A percentile compares a stretch with the other conserved stretches of the same genome.
Conservation (phyloP, 2,113 vertebrate genomes). For the Vidua chalybeata region DNA sequence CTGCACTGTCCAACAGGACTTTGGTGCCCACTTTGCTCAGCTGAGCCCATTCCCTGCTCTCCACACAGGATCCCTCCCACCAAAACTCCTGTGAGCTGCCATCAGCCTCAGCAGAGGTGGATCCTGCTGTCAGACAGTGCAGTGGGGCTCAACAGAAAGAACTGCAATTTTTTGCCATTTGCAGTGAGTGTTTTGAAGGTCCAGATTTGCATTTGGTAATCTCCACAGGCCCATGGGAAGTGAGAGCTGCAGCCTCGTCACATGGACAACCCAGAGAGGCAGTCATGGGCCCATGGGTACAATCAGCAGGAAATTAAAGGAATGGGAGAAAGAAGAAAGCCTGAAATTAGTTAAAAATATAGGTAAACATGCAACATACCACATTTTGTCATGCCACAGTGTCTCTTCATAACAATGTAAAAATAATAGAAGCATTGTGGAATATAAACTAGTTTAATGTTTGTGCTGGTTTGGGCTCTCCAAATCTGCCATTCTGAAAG, state of each 20-base stretch:
- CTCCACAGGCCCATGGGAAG: not conserved
- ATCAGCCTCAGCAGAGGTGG: not conserved
- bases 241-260: not conserved
- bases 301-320: not conserved
- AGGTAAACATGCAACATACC: not conserved
- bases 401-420: slow-evolving; percentile 25
- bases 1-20: not conserved
- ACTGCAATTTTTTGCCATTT: not conserved
- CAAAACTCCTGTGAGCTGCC: not conserved
- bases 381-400: slow-evolving; percentile 15
- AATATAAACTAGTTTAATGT: slow-evolving; percentile 56
- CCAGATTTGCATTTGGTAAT: not conserved
- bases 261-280: not conserved
- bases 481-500: slow-evolving; percentile 52
- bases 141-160: not conserved
- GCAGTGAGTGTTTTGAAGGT: not conserved
- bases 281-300: not conserved
- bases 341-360: not conserved
- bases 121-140: not conserved
- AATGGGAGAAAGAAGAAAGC: not conserved
- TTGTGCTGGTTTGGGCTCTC: slow-evolving; percentile 48
- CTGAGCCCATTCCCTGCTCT: not conserved
- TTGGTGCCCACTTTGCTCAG: not conserved
- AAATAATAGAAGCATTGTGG: slow-evolving; percentile 52
- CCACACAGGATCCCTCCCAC: not conserved